Evolutionary conservation across 2,113 vertebrate species (phyloP), one percentile per base, ranked within the genome.

Genomic region (Canis aureus): DNA sequence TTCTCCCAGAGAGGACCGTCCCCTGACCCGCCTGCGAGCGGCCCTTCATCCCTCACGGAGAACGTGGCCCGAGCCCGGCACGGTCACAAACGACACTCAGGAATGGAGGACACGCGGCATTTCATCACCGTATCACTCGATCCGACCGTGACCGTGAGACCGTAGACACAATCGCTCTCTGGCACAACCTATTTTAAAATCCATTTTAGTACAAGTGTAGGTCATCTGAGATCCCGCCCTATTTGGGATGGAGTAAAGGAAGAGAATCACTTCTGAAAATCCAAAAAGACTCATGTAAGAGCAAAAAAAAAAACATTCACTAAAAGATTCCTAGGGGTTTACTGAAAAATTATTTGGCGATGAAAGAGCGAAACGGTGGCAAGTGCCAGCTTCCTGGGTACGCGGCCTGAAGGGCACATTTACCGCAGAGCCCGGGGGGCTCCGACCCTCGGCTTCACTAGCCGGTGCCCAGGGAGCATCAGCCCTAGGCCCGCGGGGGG

Each of bases 401-500:
- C 11, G 69, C 23, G 32, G 5, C 23, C 32, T 5, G 23, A 57
- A 29, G 87, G 51, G 23, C 16, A 64, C 66, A 55, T 60, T 94
- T 43, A 2, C 12, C 55, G 55, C 0, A 16, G 29, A 57, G 59
- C 32, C 53, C 25, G 20, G 3, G 23, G 16, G 2, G 20, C 15
- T 59, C 51, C 12, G 32, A 25, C 0, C 29, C 23, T 11, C 3
- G 22, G 3, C 23, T 17, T 22, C 43, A 60, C 2, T 0, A 1
- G 51, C 27, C 62, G 27, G 1, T 19, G 11, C 27, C n/a, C n/a
- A 71, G 19, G 38, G 71, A 67, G 22, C 1, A 27, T 27, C 0
- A 35, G 27, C 6, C 0, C 20, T 25, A 15, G 19, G 4, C 23
- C 38, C 8, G 3, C 9, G 6, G 10, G 23, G 60, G 16, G 13